A percentile compares a stretch with the other conserved stretches of the same genome.
phyloP scores from a whole-genome alignment of 2,113 vertebrate genomes.

The Odocoileus virginianus region DNA sequence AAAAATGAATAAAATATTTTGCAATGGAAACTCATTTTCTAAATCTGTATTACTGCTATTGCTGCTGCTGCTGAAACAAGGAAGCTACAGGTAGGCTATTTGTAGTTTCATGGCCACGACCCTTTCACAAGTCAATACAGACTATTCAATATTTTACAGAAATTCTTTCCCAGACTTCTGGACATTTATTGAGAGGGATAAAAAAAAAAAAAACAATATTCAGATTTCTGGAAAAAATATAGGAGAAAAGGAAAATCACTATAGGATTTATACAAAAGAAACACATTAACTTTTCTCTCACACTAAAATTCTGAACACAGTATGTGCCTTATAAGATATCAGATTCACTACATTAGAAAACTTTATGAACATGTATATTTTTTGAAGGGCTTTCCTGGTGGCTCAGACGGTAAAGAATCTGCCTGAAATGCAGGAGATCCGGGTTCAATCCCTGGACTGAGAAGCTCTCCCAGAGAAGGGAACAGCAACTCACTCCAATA shows the following conservation, averaged over 20 bases:
- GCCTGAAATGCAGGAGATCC: not conserved
- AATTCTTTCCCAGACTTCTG: not conserved
- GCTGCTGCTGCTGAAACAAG: not conserved
- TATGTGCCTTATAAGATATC: not conserved
- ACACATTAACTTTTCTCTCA: not conserved
- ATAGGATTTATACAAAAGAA: not conserved
- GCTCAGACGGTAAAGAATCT: not conserved
- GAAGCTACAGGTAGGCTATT: not conserved
- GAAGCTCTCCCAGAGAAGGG: not conserved
- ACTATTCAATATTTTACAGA: not conserved
- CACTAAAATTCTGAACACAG: not conserved
- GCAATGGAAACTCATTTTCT: not conserved
- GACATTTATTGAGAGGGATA: not conserved
- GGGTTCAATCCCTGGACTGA: not conserved
- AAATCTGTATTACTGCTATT: not conserved
- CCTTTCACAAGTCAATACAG: not conserved
- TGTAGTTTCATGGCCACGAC: not conserved
- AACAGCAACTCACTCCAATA: not conserved
- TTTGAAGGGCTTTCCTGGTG: not conserved
- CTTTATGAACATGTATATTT: not conserved
- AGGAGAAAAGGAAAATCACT: not conserved
- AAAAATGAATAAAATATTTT: conserved; percentile 39
- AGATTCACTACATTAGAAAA: not conserved
- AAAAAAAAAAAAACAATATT: conserved; percentile 19
- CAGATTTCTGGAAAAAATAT: not conserved